Percentiles rank a stretch among this genome's conserved stretches.
phyloP scores from a whole-genome alignment of 1,140 invertebrate genomes.

The Battus philenor region DNA sequence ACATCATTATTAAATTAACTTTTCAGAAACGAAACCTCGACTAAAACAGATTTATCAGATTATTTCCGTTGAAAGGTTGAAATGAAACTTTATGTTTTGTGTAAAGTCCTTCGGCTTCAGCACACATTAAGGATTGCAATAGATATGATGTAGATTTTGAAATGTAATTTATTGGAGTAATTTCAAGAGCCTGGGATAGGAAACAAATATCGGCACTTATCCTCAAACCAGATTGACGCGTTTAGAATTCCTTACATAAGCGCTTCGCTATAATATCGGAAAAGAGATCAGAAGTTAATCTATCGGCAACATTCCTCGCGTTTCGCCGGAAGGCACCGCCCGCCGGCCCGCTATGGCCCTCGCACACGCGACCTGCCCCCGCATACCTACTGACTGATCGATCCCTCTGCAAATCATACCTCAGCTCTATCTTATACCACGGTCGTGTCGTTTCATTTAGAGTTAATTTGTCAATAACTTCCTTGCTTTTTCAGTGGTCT shows the following conservation, averaged over 20 bases:
- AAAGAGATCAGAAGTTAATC: slow-evolving; percentile 75
- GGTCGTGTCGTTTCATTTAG: not conserved
- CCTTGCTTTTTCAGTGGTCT: not conserved
- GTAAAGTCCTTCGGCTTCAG: no score
- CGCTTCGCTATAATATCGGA: slow-evolving; percentile 66
- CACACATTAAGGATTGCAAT: no score
- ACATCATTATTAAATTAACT: no score
- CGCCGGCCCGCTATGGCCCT: slow-evolving; percentile 38
- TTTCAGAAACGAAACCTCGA: no score
- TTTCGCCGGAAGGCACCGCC: slow-evolving; percentile 67
- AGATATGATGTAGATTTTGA: not conserved
- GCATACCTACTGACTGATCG: slow-evolving; percentile 44
- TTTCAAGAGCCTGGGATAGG: not conserved
- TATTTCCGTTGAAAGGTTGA: no score
- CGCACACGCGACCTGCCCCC: slow-evolving; percentile 46
- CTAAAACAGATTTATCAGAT: no score
- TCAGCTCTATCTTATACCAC: slow-evolving; percentile 27
- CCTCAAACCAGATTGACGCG: slow-evolving; percentile 47
- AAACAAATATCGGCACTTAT: slow-evolving; percentile 9
- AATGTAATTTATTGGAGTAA: not conserved
- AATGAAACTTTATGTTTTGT: no score
- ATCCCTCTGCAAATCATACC: slow-evolving; percentile 40
- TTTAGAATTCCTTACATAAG: slow-evolving; percentile 70
- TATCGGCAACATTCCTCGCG: slow-evolving; percentile 72
- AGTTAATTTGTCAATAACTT: not conserved